Base-by-base conservation (phyloP, 2,888 invertebrate species). In the Ryuthela nishihirai region DNA sequence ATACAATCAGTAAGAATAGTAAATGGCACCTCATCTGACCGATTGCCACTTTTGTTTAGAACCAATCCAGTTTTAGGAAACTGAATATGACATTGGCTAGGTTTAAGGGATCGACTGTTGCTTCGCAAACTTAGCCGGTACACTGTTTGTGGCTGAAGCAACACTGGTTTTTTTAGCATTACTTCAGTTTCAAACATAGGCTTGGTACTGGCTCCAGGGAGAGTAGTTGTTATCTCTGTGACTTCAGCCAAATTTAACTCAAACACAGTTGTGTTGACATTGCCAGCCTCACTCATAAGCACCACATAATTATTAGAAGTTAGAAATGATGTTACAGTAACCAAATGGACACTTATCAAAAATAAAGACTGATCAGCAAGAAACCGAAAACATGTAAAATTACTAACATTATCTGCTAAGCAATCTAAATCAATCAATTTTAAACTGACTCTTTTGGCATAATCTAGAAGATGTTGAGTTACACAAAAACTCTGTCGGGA, bases 111-210 rank as follows among this genome's bases (percentile, higher is more conserved):
- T 4, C 59, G 36, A 40, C 59, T 59, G 15, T 59, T 59, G 32
- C 53, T 59, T 9, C 59, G 59, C 1, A 59, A 43, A 17, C 59
- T 59, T 4, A 59, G 26, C 9, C 59, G 34, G 15, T 59, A 59
- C n/a, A 59, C 59, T 20, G 59, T 59, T 26, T 59, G 59, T 1
- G 59, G 59, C 35, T 44, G 55, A 7, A 55, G 32, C 20, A 59
- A 45, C 10, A 59, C 59, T n/a, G 59, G 59, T 23, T 20, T 59
- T 35, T 59, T 59, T n/a, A 59, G 25, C 23, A 53, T 23, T 18
- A 59, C 59, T 46, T 59, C 59, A 6, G 59, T 59, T 36, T 59
- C 59, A 39, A 53, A 59, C 52, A 53, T 59, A 10, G 59, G 59
- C 23, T 59, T 59, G 10, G 53, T 47, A n/a, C 59, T 59, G 2